Evolutionary conservation across 2,797 vertebrate species (phyloP), one percentile per base, ranked within the genome.

Genomic region (Brachyrhaphis roseni): DNA sequence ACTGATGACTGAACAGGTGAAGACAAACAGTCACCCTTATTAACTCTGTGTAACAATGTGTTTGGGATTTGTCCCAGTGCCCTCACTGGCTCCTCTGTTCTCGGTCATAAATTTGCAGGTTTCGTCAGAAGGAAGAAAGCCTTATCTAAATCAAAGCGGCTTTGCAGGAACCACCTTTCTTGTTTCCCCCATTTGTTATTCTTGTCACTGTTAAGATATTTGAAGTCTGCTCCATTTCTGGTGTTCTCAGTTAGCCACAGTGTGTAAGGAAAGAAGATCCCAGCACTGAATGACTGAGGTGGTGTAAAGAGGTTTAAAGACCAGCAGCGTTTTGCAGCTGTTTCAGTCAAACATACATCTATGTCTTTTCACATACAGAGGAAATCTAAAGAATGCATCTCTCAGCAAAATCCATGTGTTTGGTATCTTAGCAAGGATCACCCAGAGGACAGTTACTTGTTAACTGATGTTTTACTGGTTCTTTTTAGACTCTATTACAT

Each of bases 181-280:
- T 34, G 34, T 34, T 34, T 34, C 34, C 34, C 78, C 62, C 76
- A 70, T 85, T 84, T 93, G 92, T 88, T 89, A 75, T 91, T 89
- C 77, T 91, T 89, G 87, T 94, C 81, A 88, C 78, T 81, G 84
- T 83, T 74, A 41, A 71, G 68, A 79, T 80, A 70, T 79, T 77
- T 75, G 76, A 79, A 47, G 78, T 72, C 46, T 4, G 82, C 86
- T 89, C 78, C 13, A 47, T 74, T 76, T 75, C 74, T 74, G 75
- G 78, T 89, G 87, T 81, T 87, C 86, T 62, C 39, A 80, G 41
- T 93, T 92, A 88, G 90, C 82, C 89, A 90, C 86, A 80, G 90
- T 59, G 16, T 39, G 57, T 73, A 78, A 82, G 66, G 31, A 12
- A 75, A 41, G 53, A 84, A 53, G 28, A 36, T 34, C 26, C 13